A percentile compares a stretch with the other conserved stretches of the same genome.
These are phyloP conservation scores for Rhea pennata DNA, from an alignment of 2,113 vertebrate genomes.

Conservation along the genomic window DNA sequence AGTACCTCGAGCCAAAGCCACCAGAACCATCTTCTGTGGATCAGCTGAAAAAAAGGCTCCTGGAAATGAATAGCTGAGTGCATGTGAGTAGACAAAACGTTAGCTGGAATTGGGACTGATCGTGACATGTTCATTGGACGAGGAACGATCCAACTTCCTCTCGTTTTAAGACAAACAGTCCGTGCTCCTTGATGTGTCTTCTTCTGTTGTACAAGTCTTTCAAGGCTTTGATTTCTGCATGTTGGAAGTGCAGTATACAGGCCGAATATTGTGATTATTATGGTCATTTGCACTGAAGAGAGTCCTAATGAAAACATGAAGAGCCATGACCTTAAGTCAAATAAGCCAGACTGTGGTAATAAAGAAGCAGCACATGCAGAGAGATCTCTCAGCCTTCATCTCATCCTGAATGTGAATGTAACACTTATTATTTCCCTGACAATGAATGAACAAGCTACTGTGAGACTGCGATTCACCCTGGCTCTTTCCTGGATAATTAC, in stretches of 20 bases:
- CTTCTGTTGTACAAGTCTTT: background rate
- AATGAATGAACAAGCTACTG: background rate
- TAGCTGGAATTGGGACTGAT: background rate
- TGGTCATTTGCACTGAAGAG: background rate
- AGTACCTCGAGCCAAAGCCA: too few relatives aligned
- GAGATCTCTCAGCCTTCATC: background rate
- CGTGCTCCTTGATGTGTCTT: background rate
- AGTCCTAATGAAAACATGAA: background rate
- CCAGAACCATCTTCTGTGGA: background rate
- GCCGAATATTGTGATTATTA: background rate
- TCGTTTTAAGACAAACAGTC: background rate
- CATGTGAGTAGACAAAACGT: background rate
- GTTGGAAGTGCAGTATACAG: background rate
- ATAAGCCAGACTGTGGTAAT: background rate
- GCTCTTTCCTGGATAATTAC: background rate
- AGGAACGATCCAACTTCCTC: rapidly evolving
- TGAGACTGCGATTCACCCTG: background rate
- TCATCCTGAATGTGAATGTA: background rate
- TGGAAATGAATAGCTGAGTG: background rate
- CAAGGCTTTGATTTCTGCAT: background rate
- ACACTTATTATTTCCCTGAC: background rate
- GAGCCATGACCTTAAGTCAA: background rate
- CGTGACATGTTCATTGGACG: too few relatives aligned
- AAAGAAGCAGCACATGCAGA: background rate
- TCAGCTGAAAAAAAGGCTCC: background rate